Conservation (phyloP, 2,888 invertebrate species). For the Bombylius discolor region DNA sequence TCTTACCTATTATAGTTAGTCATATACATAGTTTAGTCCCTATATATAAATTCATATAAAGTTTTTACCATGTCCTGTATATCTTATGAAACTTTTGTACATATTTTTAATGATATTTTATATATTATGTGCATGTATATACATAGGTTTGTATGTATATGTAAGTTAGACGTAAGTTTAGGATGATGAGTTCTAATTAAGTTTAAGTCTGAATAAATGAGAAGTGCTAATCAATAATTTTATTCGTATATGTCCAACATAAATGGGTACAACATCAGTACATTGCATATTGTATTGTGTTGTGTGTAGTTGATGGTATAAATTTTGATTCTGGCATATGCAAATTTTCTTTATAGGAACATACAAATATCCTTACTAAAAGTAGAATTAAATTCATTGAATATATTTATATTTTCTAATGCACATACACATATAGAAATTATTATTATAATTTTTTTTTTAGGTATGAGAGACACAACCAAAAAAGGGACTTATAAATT, state of each 20-base stretch:
- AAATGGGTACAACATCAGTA: slow-evolving; percentile 9
- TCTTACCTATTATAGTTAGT: too few relatives aligned
- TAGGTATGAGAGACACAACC: too few relatives aligned
- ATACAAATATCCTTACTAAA: slow-evolving; percentile 6
- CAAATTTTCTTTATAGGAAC: slow-evolving; percentile 11
- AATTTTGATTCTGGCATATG: slow-evolving; percentile 14
- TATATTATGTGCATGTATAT: neutral
- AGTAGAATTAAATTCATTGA: neutral
- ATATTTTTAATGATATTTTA: neutral
- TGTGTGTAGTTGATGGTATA: neutral
- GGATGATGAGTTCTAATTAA: slow-evolving; percentile 16
- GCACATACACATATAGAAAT: too few relatives aligned
- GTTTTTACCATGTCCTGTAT: too few relatives aligned
- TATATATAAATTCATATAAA: too few relatives aligned
- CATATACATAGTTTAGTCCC: too few relatives aligned
- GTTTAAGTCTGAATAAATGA: slow-evolving; percentile 16
- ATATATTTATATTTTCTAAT: too few relatives aligned
- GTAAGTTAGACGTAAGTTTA: slow-evolving; percentile 12
- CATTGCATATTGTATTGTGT: neutral
- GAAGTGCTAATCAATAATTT: slow-evolving; percentile 16
- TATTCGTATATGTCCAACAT: slow-evolving; percentile 13
- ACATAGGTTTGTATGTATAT: neutral
- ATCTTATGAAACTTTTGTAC: too few relatives aligned
- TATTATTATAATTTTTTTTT: too few relatives aligned
- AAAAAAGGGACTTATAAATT: too few relatives aligned